Conservation (phyloP, 2,888 invertebrate species). For the Punctoribates punctum region DNA sequence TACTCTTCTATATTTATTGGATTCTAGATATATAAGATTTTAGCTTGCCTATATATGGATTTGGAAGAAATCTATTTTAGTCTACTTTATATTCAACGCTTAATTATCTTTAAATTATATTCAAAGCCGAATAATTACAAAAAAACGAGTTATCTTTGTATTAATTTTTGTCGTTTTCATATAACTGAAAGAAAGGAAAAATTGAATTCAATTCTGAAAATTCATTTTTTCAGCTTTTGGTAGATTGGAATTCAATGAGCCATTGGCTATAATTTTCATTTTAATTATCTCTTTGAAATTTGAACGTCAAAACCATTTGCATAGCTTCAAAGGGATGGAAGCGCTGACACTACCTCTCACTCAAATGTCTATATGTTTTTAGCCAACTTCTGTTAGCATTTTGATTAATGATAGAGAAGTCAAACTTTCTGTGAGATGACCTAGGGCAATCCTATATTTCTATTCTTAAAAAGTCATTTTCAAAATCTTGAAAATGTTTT, state of each 20-base stretch:
- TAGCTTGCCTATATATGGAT: too few species aligned
- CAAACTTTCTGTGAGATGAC: conserved; percentile 1
- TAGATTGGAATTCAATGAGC: conserved; percentile 27
- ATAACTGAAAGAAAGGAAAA: neutral
- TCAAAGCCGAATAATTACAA: neutral
- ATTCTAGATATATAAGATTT: too few species aligned
- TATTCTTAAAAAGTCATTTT: neutral
- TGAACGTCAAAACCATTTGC: conserved; percentile 22
- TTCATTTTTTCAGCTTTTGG: neutral
- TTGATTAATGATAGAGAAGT: conserved; percentile 30
- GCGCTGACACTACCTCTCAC: conserved; percentile 23
- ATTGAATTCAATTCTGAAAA: neutral
- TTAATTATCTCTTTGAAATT: conserved; percentile 27
- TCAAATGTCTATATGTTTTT: conserved; percentile 5
- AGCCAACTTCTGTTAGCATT: neutral
- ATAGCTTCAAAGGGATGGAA: neutral
- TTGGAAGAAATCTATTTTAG: too few species aligned
- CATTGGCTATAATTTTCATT: conserved; percentile 35
- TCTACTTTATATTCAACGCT: too few species aligned
- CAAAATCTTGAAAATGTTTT: neutral
- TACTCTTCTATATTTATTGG: too few species aligned
- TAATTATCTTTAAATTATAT: too few species aligned
- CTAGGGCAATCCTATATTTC: neutral
- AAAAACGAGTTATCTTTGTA: neutral
- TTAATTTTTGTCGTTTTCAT: neutral